Base-by-base conservation (phyloP, 2,888 invertebrate species). In the Stenodera caucasica region DNA sequence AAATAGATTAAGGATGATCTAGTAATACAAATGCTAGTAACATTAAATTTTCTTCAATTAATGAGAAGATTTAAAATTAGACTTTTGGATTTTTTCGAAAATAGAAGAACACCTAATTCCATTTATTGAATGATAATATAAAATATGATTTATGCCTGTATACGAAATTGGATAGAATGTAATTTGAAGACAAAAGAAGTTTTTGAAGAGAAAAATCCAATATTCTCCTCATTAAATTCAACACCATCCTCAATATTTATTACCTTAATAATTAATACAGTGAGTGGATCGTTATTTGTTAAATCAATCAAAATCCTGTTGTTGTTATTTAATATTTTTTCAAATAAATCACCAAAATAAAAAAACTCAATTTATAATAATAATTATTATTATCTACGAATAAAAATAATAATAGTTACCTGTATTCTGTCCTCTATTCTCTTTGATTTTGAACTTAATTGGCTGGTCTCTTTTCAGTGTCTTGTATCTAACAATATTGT, bases 401-500 rank as follows among this genome's bases (percentile, higher is more conserved):
- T 3, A 7, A 26, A 7, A 7, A 26, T 26, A 26, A 26, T 26
- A 7, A 26, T 26, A 26, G 26, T 26, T 6, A 26, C 7, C 26
- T 26, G n/a, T n/a, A n/a, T n/a, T n/a, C n/a, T n/a, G n/a, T 26
- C 26, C 26, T 26, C 26, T 26, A 26, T 26, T 26, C 26, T 26
- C 26, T 26, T 6, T 3, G 3, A 26, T 26, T 26, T 3, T 26
- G 3, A 3, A 26, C 3, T 26, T 26, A 26, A 26, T 26, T 33
- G 37, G 8, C 40, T 11, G 21, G 45, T 29, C 7, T 26, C 26
- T 26, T 26, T 5, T 26, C 26, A 26, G 7, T 5, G 26, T 3
- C 26, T 5, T 61, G 60, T 55, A 60, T 61, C 58, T 45, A 55
- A 57, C 26, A 54, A 62, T 54, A 58, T 63, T 62, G 65, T 59